Conservation (phyloP, 2,888 invertebrate genomes). For the Drosophila ezoana region DNA sequence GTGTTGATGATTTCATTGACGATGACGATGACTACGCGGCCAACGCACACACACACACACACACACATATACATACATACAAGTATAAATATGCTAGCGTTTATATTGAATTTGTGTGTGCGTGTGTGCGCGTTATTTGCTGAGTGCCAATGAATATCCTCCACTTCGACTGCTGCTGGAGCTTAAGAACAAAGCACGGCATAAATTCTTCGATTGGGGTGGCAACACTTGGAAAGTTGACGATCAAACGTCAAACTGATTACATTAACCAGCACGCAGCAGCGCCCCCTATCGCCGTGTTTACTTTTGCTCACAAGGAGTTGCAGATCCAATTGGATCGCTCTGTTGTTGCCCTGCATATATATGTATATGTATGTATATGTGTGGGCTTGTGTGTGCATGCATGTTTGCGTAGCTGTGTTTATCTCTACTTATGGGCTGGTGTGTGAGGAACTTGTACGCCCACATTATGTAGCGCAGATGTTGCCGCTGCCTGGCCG, state of each 20-base stretch:
- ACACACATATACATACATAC: conserved; percentile 24
- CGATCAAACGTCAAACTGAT: conserved; percentile 52
- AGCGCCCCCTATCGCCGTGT: conserved; percentile 25
- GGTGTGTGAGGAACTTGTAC: conserved; percentile 58
- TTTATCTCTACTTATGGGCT: conserved; percentile 45
- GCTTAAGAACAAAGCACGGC: conserved; percentile 28
- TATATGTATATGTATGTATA: conserved; percentile 14
- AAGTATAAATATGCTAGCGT: conserved; percentile 4
- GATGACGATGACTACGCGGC: conserved; percentile 64
- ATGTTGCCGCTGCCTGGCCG: conserved; percentile 38
- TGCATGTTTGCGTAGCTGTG: conserved; percentile 39
- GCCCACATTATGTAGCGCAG: conserved; percentile 65
- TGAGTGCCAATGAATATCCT: conserved; percentile 45
- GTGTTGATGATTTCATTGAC: conserved; percentile 78
- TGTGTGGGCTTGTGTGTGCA: conserved; percentile 20
- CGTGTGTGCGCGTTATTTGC: conserved; percentile 44
- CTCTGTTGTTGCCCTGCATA: conserved; percentile 6
- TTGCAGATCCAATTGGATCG: conserved; percentile 36
- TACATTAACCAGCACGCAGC: conserved; percentile 17
- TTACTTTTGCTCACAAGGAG: conserved; percentile 41
- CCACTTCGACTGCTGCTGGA: conserved; percentile 39
- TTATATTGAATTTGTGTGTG: conserved; percentile 6
- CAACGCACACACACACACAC: conserved; percentile 33
- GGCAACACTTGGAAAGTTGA: conserved; percentile 38
- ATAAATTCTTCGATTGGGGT: conserved; percentile 20